Base-by-base conservation (phyloP, 2,797 vertebrate genomes). In the Pseudomugil gertrudae region DNA sequence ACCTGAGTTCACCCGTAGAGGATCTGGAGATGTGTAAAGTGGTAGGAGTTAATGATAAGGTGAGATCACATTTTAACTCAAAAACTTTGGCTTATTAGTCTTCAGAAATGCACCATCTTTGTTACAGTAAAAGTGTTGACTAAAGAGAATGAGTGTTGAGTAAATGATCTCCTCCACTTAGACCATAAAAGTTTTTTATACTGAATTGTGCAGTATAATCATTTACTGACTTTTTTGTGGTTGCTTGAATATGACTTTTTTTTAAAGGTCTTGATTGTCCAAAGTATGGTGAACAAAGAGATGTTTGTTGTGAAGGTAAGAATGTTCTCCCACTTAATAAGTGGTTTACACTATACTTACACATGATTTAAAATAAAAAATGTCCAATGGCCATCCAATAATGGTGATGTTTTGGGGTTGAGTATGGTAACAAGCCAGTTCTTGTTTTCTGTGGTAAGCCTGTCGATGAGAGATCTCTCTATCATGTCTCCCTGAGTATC, bases 261-360 rank as follows among this genome's bases (percentile, higher is more conserved):
- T 72, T 56, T 79, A 67, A 79, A 99, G 98, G 98, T 99, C 79
- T 94, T 99, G 89, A 89, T 96, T 15, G 92, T 99, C 68, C 95
- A 96, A 86, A 97, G 96, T 77, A 93, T 95, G 27, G 90, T 93
- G 68, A 95, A 95, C 32, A 96, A 96, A 74, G 95, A 94, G 75
- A 97, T 90, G 4, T 98, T 98, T 90, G 92, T 98, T 61, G 94
- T 99, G 23, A 99, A 99, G 96, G 98, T 97, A 90, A 75, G 95
- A 88, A 57, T 53, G 65, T 11, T 23, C 21, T 61, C 9, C 3
- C 29, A 24, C 19, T 29, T 4, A n/a, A 19, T 59, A 69, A 33
- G 57, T 17, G 10, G 1, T 33, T 15, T 50, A 27, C 11, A 21
- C 23, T 32, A 38, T 9, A 7, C 19, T n/a, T 19, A 24, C 27